These are phyloP conservation scores for Lasioglossum villosulum DNA, from an alignment of 2,888 invertebrate genomes.

Conservation along the genomic window DNA sequence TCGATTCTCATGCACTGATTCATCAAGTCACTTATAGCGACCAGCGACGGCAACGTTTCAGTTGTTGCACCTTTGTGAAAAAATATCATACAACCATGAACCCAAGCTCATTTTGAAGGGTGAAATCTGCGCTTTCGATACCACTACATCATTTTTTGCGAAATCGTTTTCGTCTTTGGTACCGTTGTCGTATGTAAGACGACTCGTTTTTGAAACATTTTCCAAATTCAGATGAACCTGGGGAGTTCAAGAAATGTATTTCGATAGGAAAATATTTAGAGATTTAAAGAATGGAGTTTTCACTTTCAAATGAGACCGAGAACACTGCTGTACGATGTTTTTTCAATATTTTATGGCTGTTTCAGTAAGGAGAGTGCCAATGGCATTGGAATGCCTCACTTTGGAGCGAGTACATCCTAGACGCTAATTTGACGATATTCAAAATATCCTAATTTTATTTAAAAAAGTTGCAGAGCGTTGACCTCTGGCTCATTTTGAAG, in stretches of 20 bases:
- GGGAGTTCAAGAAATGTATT: neutral
- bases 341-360: neutral
- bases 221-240: neutral
- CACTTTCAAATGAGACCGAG: neutral
- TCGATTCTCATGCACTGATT: neutral
- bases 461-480: neutral
- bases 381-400: too few relatives aligned
- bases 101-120: neutral
- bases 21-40: too few relatives aligned
- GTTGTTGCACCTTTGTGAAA: neutral
- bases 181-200: too few relatives aligned
- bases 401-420: too few relatives aligned
- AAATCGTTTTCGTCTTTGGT: too few relatives aligned
- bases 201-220: neutral
- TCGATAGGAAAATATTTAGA: accelerated
- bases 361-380: neutral
- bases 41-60: neutral
- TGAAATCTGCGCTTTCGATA: neutral
- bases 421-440: neutral
- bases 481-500: neutral
- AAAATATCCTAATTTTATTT: neutral
- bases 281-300: neutral
- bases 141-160: too few relatives aligned
- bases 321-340: neutral
- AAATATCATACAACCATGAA: neutral